phyloP scores from a whole-genome alignment of 2,797 vertebrate genomes.

The Ciconia nigra region DNA sequence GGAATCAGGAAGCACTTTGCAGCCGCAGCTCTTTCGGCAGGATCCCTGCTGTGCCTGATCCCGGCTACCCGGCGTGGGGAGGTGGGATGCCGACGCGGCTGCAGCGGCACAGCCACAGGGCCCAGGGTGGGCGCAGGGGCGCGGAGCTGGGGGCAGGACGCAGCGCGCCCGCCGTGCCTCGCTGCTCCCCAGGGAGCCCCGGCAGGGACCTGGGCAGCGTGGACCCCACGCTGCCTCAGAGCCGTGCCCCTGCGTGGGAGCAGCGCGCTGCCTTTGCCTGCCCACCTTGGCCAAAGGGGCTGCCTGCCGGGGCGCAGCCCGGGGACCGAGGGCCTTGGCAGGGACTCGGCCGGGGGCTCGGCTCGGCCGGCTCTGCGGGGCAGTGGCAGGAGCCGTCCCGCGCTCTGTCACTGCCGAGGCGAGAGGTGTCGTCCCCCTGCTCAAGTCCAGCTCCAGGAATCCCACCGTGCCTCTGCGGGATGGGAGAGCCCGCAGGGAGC shows the following conservation, averaged over 20 bases:
- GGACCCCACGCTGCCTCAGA: background rate
- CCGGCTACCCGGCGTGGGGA: accelerated
- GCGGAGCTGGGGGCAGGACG: background rate
- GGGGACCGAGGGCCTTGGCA: background rate
- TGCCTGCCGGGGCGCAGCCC: background rate
- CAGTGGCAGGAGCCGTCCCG: background rate
- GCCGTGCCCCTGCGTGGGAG: background rate
- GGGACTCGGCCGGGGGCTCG: too few relatives aligned
- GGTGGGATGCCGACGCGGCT: accelerated
- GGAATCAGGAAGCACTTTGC: background rate
- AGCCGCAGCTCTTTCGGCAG: accelerated
- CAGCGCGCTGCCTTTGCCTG: background rate
- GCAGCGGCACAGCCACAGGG: accelerated
- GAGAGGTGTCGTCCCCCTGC: background rate
- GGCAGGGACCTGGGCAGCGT: accelerated
- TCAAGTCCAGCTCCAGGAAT: background rate
- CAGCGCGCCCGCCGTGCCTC: background rate
- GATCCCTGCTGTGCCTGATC: background rate
- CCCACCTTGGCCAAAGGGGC: too few relatives aligned
- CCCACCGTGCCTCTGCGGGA: background rate
- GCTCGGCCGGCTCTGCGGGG: accelerated
- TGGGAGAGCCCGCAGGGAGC: too few relatives aligned
- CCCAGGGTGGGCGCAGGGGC: accelerated
- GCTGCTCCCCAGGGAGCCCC: background rate
- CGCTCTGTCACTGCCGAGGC: accelerated